A percentile compares a stretch with the other conserved stretches of the same genome.
phyloP scores from a whole-genome alignment of 2,888 invertebrate genomes.

The Eristalis pertinax region DNA sequence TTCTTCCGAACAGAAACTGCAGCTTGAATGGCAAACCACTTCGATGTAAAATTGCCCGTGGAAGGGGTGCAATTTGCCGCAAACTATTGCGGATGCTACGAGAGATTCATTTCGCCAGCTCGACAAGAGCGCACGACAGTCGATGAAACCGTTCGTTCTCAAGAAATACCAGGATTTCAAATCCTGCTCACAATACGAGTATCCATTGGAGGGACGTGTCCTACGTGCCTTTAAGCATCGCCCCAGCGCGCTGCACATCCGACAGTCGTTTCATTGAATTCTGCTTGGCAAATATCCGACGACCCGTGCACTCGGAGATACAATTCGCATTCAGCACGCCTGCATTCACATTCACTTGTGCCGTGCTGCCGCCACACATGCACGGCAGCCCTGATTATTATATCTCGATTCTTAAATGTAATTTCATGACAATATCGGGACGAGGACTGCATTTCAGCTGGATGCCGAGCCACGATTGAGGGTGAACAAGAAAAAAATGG shows the following conservation, averaged over 20 bases:
- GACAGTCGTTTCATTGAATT: background rate
- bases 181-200: background rate
- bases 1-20: too few relatives aligned
- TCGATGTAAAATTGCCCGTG: too few relatives aligned
- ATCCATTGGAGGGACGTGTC: background rate
- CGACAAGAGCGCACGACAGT: background rate
- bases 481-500: background rate
- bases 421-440: slow-evolving; percentile 8
- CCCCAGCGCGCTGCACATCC: background rate
- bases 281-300: background rate
- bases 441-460: background rate
- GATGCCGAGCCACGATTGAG: background rate
- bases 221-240: background rate
- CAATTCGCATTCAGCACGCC: background rate
- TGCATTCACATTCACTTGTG: slow-evolving; percentile 1
- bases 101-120: too few relatives aligned
- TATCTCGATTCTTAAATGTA: background rate
- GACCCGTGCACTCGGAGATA: background rate
- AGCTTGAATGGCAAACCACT: too few relatives aligned
- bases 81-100: too few relatives aligned
- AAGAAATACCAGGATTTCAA: background rate
- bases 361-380: background rate
- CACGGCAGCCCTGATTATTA: slow-evolving; percentile 1
- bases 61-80: too few relatives aligned
- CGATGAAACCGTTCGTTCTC: background rate